Percentiles rank a stretch among this genome's conserved stretches.
Conservation (phyloP, 2,888 invertebrate genomes). For the Sericinus montela region DNA sequence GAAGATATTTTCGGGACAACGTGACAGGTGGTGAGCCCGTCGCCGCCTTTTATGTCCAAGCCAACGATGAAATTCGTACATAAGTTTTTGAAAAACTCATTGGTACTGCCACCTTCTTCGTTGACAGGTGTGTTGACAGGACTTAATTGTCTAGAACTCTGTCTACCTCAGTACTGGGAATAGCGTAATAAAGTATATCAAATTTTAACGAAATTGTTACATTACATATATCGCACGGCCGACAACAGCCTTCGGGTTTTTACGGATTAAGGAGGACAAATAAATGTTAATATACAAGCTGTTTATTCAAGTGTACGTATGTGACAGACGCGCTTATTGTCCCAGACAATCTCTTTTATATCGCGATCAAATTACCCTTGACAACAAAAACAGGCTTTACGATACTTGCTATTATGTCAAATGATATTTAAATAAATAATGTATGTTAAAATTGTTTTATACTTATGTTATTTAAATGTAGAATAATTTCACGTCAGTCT, state of each 20-base stretch:
- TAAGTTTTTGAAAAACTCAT: too few relatives aligned
- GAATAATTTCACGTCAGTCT: not conserved
- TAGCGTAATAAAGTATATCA: too few relatives aligned
- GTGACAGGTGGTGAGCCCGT: too few relatives aligned
- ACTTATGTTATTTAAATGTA: not conserved
- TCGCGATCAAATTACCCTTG: conserved; percentile 17
- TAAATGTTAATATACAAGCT: conserved; percentile 26
- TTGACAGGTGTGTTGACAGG: too few relatives aligned
- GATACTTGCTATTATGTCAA: not conserved
- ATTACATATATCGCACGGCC: conserved; percentile 26
- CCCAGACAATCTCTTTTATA: conserved; percentile 31
- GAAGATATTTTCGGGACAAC: too few relatives aligned
- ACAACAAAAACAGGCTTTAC: conserved; percentile 1
- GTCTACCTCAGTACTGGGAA: too few relatives aligned
- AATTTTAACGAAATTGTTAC: not conserved
- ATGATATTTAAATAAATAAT: conserved; percentile 15
- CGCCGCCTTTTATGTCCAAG: too few relatives aligned
- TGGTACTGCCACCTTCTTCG: too few relatives aligned
- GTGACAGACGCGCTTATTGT: conserved; percentile 21
- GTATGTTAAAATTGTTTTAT: conserved; percentile 16
- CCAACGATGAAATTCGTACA: too few relatives aligned
- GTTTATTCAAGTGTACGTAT: conserved; percentile 42
- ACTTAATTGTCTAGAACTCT: too few relatives aligned
- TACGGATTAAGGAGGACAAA: conserved; percentile 32
- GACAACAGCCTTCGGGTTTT: conserved; percentile 41